Evolutionary conservation across 2,888 invertebrate species (phyloP).

Genomic region (Drosophila merina): DNA sequence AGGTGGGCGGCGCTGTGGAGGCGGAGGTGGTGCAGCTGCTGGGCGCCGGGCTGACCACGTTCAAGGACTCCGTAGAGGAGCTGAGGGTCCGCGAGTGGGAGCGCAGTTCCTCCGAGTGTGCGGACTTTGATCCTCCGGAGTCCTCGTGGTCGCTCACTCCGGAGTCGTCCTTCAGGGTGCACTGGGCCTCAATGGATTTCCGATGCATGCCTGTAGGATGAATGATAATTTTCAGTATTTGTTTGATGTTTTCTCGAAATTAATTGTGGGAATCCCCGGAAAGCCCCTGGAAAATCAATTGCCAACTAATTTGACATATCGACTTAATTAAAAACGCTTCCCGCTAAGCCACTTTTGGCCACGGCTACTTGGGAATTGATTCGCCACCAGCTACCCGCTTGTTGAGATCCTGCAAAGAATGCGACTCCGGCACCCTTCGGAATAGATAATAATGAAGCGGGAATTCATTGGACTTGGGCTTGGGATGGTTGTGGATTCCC

Average conservation of each 20-base stretch:
- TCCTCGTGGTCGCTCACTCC: conserved; percentile 88
- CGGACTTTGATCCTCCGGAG: conserved; percentile 85
- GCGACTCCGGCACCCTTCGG: conserved; percentile 14
- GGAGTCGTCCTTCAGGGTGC: conserved; percentile 93
- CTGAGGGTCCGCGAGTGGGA: conserved; percentile 72
- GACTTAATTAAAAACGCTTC: conserved; percentile 66
- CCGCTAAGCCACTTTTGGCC: conserved; percentile 70
- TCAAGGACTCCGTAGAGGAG: conserved; percentile 81
- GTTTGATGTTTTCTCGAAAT: background rate
- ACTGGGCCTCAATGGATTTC: conserved; percentile 98
- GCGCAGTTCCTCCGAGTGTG: conserved; percentile 84
- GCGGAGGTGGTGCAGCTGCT: conserved; percentile 60
- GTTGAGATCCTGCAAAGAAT: conserved; percentile 9
- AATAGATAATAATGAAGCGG: conserved; percentile 74
- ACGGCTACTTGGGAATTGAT: conserved; percentile 68
- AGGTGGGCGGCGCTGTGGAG: conserved; percentile 60
- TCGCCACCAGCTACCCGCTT: conserved; percentile 48
- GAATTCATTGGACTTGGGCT: conserved; percentile 11
- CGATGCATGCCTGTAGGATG: conserved; percentile 97
- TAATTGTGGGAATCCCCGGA: background rate
- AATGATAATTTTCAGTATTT: background rate
- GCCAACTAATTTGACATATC: conserved; percentile 63
- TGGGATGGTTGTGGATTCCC: conserved; percentile 5
- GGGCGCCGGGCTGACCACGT: conserved; percentile 84
- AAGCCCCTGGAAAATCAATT: conserved; percentile 43